Evolutionary conservation across 2,113 vertebrate species (phyloP).

Genomic region (Hyperopisus bebe): DNA sequence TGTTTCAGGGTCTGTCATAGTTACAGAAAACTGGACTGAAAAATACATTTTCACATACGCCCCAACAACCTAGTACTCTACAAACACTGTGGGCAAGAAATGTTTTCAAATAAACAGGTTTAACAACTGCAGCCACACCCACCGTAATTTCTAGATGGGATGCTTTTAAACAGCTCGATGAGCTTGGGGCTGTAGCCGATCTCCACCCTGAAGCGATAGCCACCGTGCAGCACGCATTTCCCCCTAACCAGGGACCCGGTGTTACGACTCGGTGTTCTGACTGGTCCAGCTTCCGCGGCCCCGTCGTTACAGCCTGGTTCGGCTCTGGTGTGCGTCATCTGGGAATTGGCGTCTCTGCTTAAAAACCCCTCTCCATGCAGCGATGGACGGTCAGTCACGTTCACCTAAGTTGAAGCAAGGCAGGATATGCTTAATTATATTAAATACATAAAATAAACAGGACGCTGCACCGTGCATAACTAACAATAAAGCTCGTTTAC

Average conservation of each 20-base stretch:
- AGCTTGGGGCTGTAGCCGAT: slow-evolving; percentile 76
- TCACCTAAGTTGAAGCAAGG: slow-evolving; percentile 33
- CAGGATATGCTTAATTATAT: neutral
- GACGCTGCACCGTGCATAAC: neutral
- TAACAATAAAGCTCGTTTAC: neutral
- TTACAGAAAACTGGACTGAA: neutral
- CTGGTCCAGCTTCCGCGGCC: neutral
- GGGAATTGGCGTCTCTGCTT: slow-evolving; percentile 18
- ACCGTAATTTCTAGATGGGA: slow-evolving; percentile 85
- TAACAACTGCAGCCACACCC: slow-evolving; percentile 35
- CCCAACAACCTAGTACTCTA: neutral
- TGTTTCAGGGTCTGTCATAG: slow-evolving; percentile 66
- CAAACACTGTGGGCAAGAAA: neutral
- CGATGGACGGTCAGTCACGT: slow-evolving; percentile 37
- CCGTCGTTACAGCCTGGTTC: neutral
- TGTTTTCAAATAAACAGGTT: neutral
- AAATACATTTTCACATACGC: neutral
- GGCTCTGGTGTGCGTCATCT: neutral
- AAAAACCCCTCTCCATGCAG: slow-evolving; percentile 19
- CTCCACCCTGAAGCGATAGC: slow-evolving; percentile 79
- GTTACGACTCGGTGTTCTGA: slow-evolving; percentile 16
- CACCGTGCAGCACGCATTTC: slow-evolving; percentile 62
- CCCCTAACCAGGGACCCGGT: slow-evolving; percentile 54
- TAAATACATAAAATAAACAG: neutral
- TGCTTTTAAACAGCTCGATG: slow-evolving; percentile 74